Conservation (phyloP, 2,113 vertebrate genomes). For the Mellivora capensis region DNA sequence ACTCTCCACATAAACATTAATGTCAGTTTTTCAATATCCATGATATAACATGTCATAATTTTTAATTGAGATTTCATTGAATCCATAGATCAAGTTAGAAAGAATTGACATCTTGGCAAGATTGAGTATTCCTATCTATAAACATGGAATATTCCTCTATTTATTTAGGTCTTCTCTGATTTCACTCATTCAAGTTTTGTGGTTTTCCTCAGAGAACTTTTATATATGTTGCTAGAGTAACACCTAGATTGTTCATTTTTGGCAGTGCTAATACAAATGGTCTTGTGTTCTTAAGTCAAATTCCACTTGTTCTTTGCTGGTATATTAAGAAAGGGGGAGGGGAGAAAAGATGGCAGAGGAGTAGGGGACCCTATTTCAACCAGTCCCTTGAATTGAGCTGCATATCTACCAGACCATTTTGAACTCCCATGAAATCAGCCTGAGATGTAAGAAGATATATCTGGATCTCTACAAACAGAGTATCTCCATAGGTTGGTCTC, state of each 20-base stretch:
- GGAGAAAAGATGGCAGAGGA: too few relatives aligned
- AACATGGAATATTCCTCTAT: background rate
- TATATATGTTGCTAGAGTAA: background rate
- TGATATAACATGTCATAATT: background rate
- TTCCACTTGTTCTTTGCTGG: background rate
- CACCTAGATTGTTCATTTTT: background rate
- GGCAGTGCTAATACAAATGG: background rate
- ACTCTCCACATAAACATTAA: background rate
- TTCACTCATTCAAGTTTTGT: background rate
- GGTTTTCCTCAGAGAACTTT: background rate
- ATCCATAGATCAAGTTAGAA: background rate
- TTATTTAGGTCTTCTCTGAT: background rate
- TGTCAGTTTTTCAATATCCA: background rate
- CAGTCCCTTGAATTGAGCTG: too few relatives aligned
- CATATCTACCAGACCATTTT: too few relatives aligned
- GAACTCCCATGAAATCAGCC: too few relatives aligned
- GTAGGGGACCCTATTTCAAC: too few relatives aligned
- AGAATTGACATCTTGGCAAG: background rate
- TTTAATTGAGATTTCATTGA: background rate
- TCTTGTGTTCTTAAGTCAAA: background rate
- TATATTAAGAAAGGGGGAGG: background rate
- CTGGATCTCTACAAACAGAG: too few relatives aligned
- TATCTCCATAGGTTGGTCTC: too few relatives aligned
- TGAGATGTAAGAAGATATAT: too few relatives aligned
- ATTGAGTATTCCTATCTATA: background rate